Percentiles rank a stretch among this genome's conserved stretches.
Conservation (phyloP, 2,888 invertebrate species). For the Heliothis peltigera region DNA sequence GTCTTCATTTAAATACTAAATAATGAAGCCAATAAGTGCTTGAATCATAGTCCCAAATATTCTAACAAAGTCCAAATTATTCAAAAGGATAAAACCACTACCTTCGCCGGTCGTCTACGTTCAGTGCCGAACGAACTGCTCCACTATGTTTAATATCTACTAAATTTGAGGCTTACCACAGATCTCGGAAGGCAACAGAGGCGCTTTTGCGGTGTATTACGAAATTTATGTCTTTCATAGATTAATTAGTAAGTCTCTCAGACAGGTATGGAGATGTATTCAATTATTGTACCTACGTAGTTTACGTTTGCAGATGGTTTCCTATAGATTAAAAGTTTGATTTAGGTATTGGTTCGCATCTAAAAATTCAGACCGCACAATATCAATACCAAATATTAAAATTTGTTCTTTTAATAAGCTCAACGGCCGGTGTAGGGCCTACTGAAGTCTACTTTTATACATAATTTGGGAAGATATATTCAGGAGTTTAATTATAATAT, state of each 20-base stretch:
- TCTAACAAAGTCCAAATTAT: constrained; percentile 29
- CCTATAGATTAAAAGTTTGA: too few relatives aligned
- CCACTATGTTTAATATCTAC: constrained; percentile 62
- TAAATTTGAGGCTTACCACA: constrained; percentile 66
- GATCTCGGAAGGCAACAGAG: constrained; percentile 33
- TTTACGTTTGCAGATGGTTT: background rate
- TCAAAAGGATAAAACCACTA: constrained; percentile 22
- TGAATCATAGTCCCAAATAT: background rate
- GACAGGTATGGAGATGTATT: background rate
- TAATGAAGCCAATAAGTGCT: background rate
- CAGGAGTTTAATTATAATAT: too few relatives aligned
- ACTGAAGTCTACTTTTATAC: too few relatives aligned
- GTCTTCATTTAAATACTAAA: background rate
- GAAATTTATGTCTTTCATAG: constrained; percentile 14
- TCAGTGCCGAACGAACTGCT: constrained; percentile 40
- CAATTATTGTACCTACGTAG: background rate
- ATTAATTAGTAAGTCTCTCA: constrained; percentile 12
- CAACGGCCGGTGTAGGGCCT: too few relatives aligned
- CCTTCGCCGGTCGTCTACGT: constrained; percentile 14
- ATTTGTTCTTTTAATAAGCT: too few relatives aligned
- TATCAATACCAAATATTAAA: too few relatives aligned
- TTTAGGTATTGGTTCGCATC: too few relatives aligned
- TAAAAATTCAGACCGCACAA: too few relatives aligned
- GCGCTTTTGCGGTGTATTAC: constrained; percentile 52
- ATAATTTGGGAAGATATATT: too few relatives aligned